These are phyloP conservation scores for Orchestia grillus DNA, from an alignment of 1,140 invertebrate species.

Conservation along the genomic window DNA sequence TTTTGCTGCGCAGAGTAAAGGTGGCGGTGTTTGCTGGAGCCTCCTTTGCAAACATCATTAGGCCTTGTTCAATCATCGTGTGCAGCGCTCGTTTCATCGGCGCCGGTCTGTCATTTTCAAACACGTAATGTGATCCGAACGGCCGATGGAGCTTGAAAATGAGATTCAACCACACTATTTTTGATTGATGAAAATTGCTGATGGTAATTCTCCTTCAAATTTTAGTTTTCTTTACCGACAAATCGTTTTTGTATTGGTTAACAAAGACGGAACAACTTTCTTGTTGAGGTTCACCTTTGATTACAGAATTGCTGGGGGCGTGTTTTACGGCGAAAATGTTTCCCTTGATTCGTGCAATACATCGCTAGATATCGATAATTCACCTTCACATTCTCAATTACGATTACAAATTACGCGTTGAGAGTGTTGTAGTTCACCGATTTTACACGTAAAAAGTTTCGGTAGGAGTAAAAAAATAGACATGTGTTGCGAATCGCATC, in stretches of 20 bases:
- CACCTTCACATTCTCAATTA: background rate
- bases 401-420: background rate
- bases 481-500: background rate
- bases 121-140: background rate
- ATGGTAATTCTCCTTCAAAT: background rate
- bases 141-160: background rate
- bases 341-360: background rate
- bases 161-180: background rate
- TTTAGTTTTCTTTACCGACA: background rate
- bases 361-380: background rate
- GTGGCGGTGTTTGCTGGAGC: slow-evolving; percentile 20
- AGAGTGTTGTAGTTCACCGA: background rate
- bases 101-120: background rate
- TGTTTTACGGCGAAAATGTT: background rate
- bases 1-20: slow-evolving; percentile 37
- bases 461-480: background rate
- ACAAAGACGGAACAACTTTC: background rate
- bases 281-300: too few relatives aligned
- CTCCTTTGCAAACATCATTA: slow-evolving; percentile 51
- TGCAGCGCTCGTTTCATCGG: slow-evolving; percentile 15
- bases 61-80: slow-evolving; percentile 48
- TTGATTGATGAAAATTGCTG: background rate
- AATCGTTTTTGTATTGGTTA: background rate
- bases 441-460: background rate
- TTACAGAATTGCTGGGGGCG: too few relatives aligned